Conservation (phyloP, 2,113 vertebrate genomes). For the Hiodon alosoides region DNA sequence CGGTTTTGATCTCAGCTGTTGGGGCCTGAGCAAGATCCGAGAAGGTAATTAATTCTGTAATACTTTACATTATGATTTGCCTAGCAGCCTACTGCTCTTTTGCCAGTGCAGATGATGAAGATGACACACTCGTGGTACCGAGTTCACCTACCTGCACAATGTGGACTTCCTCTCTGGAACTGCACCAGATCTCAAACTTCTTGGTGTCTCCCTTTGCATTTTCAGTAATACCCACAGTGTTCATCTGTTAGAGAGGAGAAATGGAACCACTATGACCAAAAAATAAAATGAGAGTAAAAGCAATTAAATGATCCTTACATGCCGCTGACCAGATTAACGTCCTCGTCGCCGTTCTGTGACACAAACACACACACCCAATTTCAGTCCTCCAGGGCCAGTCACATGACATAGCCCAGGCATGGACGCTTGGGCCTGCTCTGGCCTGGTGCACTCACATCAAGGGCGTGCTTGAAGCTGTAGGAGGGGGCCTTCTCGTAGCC, state of each 20-base stretch:
- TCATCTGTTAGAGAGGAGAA: conserved; percentile 71
- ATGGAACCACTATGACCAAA: not conserved
- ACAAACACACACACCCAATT: no score
- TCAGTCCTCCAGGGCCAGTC: no score
- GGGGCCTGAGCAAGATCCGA: conserved; percentile 69
- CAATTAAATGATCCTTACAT: not conserved
- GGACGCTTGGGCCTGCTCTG: not conserved
- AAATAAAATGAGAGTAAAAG: not conserved
- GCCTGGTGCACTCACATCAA: conserved; percentile 69
- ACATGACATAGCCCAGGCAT: not conserved
- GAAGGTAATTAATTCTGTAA: not conserved
- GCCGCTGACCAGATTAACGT: not conserved
- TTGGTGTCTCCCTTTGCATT: conserved; percentile 89
- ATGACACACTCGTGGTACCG: not conserved
- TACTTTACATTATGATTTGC: no score
- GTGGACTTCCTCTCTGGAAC: conserved; percentile 92
- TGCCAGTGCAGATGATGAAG: not conserved
- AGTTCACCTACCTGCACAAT: conserved; percentile 78
- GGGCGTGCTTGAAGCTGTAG: conserved; percentile 93
- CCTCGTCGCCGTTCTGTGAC: not conserved
- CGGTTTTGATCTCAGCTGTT: conserved; percentile 83
- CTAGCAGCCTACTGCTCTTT: no score
- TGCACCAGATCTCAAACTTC: conserved; percentile 98
- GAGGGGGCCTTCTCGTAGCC: conserved; percentile 97
- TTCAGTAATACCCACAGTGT: conserved; percentile 91